Evolutionary conservation across 2,113 vertebrate species (phyloP), one percentile per base, ranked within the genome.

Genomic region (Morone chrysops): DNA sequence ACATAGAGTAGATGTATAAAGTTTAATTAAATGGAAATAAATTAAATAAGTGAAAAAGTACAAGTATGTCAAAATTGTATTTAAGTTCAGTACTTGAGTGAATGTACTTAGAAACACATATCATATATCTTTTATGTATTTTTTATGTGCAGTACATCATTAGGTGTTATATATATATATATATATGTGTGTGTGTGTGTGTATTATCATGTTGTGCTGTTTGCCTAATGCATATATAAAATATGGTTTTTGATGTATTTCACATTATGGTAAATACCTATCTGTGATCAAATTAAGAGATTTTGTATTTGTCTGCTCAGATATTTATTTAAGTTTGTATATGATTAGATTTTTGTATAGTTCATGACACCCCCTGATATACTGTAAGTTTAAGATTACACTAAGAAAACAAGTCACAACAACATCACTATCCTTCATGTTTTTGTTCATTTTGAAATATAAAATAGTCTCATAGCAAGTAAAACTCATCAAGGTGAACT

Each of bases 391-490:
- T 2, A 63, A 56, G 41, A 51, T 61, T 17, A 75, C 40, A 75
- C 38, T n/a, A 22, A 82, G 48, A 62, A 73, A 80, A 70, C 12
- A 53, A 66, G 4, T 45, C 17, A 48, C 67, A 56, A 57, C 14
- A 59, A 20, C 43, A 76, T 65, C 0, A 68, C 20, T 70, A 40
- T 81, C 56, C 76, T 70, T 84, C 47, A 67, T 75, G 0, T 40
- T 65, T 38, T 51, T 38, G 14, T 68, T 80, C 5, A 0, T 62
- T 45, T 50, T 1, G 31, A 56, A 18, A 41, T 31, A 14, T 31
- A 47, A 13, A 62, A 73, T 20, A 71, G 75, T 14, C 1, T 53
- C 59, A 51, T 0, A 73, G 40, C 12, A 72, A 65, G 8, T 50
- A 13, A 53, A 80, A 47, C 20, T 59, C 20, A 53, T 7, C 45